These are phyloP conservation scores for Salarias fasciatus DNA, from an alignment of 2,797 vertebrate genomes.

Conservation along the genomic window DNA sequence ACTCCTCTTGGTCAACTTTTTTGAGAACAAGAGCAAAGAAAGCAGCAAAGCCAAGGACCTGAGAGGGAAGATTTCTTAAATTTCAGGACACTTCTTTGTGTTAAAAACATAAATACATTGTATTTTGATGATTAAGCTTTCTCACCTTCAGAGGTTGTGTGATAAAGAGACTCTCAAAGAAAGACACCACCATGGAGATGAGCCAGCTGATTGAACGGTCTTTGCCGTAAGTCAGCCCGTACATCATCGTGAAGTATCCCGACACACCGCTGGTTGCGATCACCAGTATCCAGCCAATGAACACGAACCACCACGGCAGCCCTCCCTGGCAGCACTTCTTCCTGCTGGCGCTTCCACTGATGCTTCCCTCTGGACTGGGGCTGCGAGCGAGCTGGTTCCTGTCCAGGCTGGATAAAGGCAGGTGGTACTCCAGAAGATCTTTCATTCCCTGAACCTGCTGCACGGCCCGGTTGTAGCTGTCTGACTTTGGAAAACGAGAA, in stretches of 20 bases:
- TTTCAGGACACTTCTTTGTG: neutral
- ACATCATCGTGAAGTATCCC: conserved; percentile 95
- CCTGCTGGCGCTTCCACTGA: conserved; percentile 50
- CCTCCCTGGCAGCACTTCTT: conserved; percentile 78
- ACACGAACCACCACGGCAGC: conserved; percentile 95
- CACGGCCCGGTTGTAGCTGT: conserved; percentile 85
- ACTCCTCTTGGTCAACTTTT: conserved; percentile 91
- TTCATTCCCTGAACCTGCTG: conserved; percentile 89
- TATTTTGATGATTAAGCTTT: neutral
- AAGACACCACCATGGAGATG: conserved; percentile 93
- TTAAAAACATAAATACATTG: too few species aligned
- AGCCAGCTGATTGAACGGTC: conserved; percentile 95
- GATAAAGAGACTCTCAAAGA: conserved; percentile 94
- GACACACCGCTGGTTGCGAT: conserved; percentile 87
- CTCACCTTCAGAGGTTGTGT: conserved; percentile 95
- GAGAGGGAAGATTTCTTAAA: conserved; percentile 22
- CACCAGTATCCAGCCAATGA: conserved; percentile 92
- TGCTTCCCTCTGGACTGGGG: conserved; percentile 68
- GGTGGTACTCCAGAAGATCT: conserved; percentile 77
- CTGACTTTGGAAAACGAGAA: conserved; percentile 79
- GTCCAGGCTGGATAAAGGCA: conserved; percentile 59
- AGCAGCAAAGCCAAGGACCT: conserved; percentile 96
- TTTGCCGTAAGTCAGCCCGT: conserved; percentile 91
- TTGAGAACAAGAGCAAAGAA: conserved; percentile 96
- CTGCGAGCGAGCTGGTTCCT: conserved; percentile 60